phyloP scores from a whole-genome alignment of 2,888 invertebrate species.

The Drosophila acutilabella region DNA sequence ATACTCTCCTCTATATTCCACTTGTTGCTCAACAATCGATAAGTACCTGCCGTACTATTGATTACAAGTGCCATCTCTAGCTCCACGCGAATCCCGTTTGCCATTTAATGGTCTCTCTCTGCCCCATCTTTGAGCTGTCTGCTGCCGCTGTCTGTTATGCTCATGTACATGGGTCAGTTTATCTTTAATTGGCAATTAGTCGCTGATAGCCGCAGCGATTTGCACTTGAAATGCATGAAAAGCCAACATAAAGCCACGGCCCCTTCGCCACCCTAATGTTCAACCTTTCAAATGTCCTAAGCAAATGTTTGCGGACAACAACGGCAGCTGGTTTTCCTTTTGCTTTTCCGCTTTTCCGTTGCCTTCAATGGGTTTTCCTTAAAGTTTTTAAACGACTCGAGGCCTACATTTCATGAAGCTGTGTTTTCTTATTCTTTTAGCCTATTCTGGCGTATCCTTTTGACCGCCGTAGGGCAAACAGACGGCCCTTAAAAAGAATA shows the following conservation, averaged over 20 bases:
- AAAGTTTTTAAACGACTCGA: slow-evolving; percentile 42
- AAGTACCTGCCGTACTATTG: neutral
- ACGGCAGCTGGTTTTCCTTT: slow-evolving; percentile 18
- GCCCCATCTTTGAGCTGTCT: slow-evolving; percentile 1
- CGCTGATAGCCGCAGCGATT: slow-evolving; percentile 77
- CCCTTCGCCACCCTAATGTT: neutral
- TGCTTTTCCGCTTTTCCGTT: slow-evolving; percentile 17
- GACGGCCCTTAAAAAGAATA: slow-evolving; percentile 51
- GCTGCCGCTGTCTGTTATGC: slow-evolving; percentile 17
- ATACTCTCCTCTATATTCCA: too few species aligned
- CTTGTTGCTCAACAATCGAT: neutral
- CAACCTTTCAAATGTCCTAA: slow-evolving; percentile 50
- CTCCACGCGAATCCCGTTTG: neutral
- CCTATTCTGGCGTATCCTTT: slow-evolving; percentile 60
- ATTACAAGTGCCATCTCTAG: slow-evolving; percentile 1
- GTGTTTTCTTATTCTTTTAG: slow-evolving; percentile 21
- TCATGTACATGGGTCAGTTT: slow-evolving; percentile 54
- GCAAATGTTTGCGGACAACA: slow-evolving; percentile 68
- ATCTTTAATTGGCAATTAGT: slow-evolving; percentile 76
- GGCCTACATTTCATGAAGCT: slow-evolving; percentile 29
- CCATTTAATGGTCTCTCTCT: slow-evolving; percentile 10
- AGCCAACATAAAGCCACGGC: slow-evolving; percentile 36
- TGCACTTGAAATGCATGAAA: slow-evolving; percentile 74
- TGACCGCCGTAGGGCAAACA: slow-evolving; percentile 76
- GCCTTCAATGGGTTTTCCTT: slow-evolving; percentile 38